Conservation (phyloP, 1,140 invertebrate species). For the Drosophila subobscura region DNA sequence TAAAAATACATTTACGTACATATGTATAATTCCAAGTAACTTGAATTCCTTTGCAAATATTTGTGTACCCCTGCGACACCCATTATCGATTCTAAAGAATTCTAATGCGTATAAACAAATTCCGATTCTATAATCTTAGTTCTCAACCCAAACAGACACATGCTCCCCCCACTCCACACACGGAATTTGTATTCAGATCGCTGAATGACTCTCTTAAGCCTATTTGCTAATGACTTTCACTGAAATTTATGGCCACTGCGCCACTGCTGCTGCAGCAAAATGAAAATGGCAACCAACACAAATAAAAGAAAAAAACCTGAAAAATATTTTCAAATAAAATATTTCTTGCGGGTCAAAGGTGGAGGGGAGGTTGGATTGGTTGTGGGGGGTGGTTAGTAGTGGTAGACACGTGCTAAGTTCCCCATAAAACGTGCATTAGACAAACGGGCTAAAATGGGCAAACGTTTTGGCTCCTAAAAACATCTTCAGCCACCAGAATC, state of each 20-base stretch:
- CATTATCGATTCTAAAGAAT: no score
- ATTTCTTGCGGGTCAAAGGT: constrained; percentile 23
- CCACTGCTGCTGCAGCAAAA: constrained; percentile 27
- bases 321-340: constrained; percentile 57
- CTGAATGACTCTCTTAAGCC: constrained; percentile 37
- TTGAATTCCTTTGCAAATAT: no score
- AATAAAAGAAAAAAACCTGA: constrained; percentile 9
- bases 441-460: constrained; percentile 25
- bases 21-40: no score
- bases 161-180: constrained; percentile 11
- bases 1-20: no score
- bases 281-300: constrained; percentile 3
- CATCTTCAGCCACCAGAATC: constrained; percentile 33
- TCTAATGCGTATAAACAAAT: no score
- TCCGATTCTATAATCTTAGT: no score
- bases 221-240: constrained; percentile 63
- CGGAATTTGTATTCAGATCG: constrained; percentile 31
- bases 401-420: constrained; percentile 57
- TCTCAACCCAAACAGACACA: neutral
- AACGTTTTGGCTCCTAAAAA: constrained; percentile 27
- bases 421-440: constrained; percentile 66
- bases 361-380: neutral
- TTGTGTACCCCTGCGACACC: no score
- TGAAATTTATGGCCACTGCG: constrained; percentile 54
- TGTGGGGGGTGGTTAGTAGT: neutral